Evolutionary conservation across 2,113 vertebrate species (phyloP).

Genomic region (Nestor notabilis): DNA sequence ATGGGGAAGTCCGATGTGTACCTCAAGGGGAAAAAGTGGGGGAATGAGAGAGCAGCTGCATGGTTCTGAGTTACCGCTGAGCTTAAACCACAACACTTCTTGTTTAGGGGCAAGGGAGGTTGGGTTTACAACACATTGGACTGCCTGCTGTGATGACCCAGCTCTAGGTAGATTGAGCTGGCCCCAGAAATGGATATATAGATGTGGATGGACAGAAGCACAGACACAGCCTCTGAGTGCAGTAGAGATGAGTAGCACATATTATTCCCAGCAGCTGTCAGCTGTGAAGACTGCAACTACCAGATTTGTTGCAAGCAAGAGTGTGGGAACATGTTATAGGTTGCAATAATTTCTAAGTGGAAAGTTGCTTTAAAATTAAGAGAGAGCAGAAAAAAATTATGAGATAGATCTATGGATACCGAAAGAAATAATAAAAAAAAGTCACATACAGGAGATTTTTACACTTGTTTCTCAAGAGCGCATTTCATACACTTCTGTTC

Average conservation of each 20-base stretch:
- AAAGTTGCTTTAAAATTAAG: not conserved
- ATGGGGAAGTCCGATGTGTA: no score
- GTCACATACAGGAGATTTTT: not conserved
- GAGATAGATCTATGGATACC: not conserved
- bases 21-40: no score
- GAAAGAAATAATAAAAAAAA: not conserved
- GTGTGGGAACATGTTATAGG: not conserved
- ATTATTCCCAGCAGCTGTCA: not conserved
- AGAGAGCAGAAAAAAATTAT: not conserved
- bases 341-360: not conserved
- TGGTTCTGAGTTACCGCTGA: no score
- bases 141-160: not conserved
- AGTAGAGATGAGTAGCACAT: not conserved
- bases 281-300: not conserved
- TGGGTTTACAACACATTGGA: not conserved
- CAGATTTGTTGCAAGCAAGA: not conserved
- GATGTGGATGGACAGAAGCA: not conserved
- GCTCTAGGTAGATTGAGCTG: not conserved
- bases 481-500: not conserved
- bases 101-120: rapidly evolving
- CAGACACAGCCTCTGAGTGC: not conserved
- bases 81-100: no score
- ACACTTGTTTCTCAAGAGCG: not conserved
- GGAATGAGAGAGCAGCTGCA: no score
- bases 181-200: not conserved